Percentiles rank a stretch among this genome's conserved stretches.
Evolutionary conservation across 2,113 vertebrate species (phyloP).

Genomic region (Rana temporaria): DNA sequence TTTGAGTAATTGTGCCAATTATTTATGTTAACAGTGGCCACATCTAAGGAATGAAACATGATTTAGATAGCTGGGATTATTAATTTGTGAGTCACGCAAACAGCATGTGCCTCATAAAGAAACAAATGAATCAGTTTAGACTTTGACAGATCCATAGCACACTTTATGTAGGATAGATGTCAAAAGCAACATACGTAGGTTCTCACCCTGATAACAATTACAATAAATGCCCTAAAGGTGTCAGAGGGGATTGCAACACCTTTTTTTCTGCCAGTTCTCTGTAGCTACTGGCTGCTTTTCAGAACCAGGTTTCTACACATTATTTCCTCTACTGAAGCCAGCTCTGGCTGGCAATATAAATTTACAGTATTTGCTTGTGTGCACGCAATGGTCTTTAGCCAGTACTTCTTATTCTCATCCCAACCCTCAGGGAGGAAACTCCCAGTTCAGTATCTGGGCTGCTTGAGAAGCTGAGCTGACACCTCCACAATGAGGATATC

Average conservation of each 20-base stretch:
- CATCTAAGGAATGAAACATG: not conserved
- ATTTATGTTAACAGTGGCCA: not conserved
- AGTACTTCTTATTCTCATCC: conserved; percentile 32
- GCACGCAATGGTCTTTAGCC: conserved; percentile 26
- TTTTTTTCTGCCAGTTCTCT: conserved; percentile 28
- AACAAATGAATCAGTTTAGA: not conserved
- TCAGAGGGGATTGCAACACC: conserved; percentile 24
- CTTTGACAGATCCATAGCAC: not conserved
- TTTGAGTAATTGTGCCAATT: no score
- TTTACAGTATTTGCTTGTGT: conserved; percentile 19
- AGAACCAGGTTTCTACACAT: conserved; percentile 44
- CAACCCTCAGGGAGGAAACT: conserved; percentile 47
- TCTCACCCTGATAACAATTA: conserved; percentile 20
- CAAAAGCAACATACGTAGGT: conserved; percentile 12
- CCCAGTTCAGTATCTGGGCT: conserved; percentile 25
- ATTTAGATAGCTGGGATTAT: not conserved
- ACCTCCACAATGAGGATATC: conserved; percentile 28
- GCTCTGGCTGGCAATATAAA: conserved; percentile 29
- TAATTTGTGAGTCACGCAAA: not conserved
- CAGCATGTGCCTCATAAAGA: not conserved
- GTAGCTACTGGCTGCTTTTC: conserved; percentile 8
- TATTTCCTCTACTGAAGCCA: conserved; percentile 41
- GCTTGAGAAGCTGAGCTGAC: conserved; percentile 33
- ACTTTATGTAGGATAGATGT: not conserved
- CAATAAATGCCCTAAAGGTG: conserved; percentile 34